These are phyloP conservation scores for Aricia agestis DNA, from an alignment of 1,140 invertebrate genomes.

Conservation along the genomic window DNA sequence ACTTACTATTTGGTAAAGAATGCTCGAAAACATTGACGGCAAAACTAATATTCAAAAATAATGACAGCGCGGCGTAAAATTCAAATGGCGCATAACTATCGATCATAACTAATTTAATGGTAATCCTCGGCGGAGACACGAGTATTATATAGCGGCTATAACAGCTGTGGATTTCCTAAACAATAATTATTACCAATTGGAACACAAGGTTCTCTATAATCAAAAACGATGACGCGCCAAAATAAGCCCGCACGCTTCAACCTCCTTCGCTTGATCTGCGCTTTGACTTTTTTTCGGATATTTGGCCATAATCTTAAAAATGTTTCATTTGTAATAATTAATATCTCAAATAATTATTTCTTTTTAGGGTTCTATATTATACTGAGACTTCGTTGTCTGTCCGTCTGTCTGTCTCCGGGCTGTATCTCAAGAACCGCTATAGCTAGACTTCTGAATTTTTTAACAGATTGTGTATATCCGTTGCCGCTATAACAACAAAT, in stretches of 20 bases:
- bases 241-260: constrained; percentile 46
- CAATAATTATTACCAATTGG: constrained; percentile 63
- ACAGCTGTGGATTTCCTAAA: constrained; percentile 45
- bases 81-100: constrained; percentile 4
- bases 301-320: too few relatives aligned
- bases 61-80: not conserved
- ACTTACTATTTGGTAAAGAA: not conserved
- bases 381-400: too few relatives aligned
- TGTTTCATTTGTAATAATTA: too few relatives aligned
- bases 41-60: not conserved
- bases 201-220: constrained; percentile 60
- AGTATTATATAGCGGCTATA: constrained; percentile 17
- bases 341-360: too few relatives aligned
- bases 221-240: constrained; percentile 62
- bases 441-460: too few relatives aligned
- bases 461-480: too few relatives aligned
- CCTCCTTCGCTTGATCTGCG: not conserved
- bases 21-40: not conserved
- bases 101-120: constrained; percentile 24
- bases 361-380: too few relatives aligned
- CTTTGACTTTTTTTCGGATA: not conserved
- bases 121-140: constrained; percentile 18
- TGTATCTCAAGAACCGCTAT: too few relatives aligned
- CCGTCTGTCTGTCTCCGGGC: too few relatives aligned
- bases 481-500: too few relatives aligned